phyloP scores from a whole-genome alignment of 2,888 invertebrate genomes.

The Andrena fulva region DNA sequence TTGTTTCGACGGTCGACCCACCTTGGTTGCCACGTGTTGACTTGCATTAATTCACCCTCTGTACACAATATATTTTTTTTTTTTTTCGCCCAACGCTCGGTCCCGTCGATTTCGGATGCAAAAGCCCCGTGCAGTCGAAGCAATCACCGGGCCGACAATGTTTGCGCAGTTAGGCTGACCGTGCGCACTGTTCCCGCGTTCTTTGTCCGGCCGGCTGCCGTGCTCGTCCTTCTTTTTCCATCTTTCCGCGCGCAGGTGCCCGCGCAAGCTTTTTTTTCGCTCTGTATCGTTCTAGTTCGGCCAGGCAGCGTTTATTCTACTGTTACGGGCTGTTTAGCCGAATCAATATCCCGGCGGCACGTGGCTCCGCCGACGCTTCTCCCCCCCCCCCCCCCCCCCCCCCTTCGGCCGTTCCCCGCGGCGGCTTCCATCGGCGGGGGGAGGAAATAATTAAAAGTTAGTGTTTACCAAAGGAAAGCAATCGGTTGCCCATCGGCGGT shows the following conservation, averaged over 20 bases:
- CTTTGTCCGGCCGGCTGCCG: conserved; percentile 25
- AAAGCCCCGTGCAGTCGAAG: conserved; percentile 76
- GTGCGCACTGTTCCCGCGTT: conserved; percentile 66
- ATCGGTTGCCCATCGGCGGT: conserved; percentile 77
- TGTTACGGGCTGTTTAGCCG: conserved; percentile 76
- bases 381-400: conserved; percentile 16
- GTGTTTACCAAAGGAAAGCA: conserved; percentile 80
- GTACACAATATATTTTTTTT: conserved; percentile 68
- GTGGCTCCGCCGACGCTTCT: conserved; percentile 31
- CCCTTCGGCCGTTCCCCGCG: not conserved
- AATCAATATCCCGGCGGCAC: conserved; percentile 70
- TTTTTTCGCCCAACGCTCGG: conserved; percentile 40
- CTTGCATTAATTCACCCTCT: conserved; percentile 71
- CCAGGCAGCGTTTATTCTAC: conserved; percentile 69
- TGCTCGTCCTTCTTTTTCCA: conserved; percentile 16
- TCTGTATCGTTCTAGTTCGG: conserved; percentile 55
- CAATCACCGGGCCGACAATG: conserved; percentile 78
- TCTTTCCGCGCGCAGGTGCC: conserved; percentile 28
- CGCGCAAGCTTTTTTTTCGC: conserved; percentile 43
- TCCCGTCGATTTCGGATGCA: conserved; percentile 70
- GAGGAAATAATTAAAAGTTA: conserved; percentile 79
- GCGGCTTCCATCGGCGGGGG: conserved; percentile 24
- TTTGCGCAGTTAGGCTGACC: conserved; percentile 76
- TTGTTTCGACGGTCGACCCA: conserved; percentile 50
- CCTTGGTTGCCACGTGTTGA: conserved; percentile 52